Conservation (phyloP, 2,797 vertebrate species). For the Rhadinocentrus ornatus region DNA sequence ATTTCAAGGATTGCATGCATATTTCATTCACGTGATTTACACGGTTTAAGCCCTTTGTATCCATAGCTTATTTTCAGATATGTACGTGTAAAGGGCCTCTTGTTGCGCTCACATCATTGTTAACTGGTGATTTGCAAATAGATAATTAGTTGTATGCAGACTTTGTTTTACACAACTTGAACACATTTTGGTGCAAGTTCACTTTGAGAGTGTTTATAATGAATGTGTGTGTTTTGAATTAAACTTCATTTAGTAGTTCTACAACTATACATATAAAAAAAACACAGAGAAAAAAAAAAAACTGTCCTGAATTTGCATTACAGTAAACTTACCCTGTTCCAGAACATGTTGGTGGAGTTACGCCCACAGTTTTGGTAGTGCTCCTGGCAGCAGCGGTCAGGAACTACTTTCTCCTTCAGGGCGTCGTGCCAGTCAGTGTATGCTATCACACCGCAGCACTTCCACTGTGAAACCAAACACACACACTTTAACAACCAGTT, state of each 20-base stretch:
- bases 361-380: constrained; percentile 95
- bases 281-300: neutral
- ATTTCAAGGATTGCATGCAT: no score
- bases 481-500: constrained; percentile 5
- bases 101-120: no score
- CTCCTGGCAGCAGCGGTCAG: constrained; percentile 96
- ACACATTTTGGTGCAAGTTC: no score
- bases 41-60: no score
- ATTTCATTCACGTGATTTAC: no score
- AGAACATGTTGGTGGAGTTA: constrained; percentile 90
- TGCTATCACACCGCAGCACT: constrained; percentile 94
- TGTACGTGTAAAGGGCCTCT: no score
- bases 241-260: neutral
- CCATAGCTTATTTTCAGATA: no score
- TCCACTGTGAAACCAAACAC: constrained; percentile 85
- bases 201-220: neutral
- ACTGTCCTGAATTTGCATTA: neutral
- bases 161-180: no score
- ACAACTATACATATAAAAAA: no score
- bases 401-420: constrained; percentile 91
- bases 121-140: no score
- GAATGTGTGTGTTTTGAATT: neutral
- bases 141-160: no score
- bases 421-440: constrained; percentile 95
- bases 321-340: constrained; percentile 87